phyloP scores from a whole-genome alignment of 1,140 invertebrate genomes.

The Archivesica marissinica region DNA sequence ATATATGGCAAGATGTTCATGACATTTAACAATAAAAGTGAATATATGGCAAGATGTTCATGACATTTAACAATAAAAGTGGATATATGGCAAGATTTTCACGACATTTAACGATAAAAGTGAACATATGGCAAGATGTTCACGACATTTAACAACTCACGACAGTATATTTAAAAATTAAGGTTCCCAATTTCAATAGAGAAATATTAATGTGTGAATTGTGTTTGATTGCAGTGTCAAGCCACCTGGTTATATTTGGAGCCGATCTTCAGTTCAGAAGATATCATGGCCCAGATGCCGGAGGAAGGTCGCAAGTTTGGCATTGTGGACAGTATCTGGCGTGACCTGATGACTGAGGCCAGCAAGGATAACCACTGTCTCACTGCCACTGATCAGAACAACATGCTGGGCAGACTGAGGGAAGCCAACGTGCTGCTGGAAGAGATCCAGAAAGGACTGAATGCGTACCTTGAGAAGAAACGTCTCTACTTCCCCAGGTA shows the following conservation, averaged over 20 bases:
- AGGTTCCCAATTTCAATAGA: no score
- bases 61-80: no score
- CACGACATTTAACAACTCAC: no score
- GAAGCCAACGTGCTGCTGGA: slow-evolving; percentile 84
- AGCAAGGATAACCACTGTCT: slow-evolving; percentile 88
- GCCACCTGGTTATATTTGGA: slow-evolving; percentile 86
- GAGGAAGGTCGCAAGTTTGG: slow-evolving; percentile 85
- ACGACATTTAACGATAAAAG: no score
- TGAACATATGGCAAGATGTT: no score
- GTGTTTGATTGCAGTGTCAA: slow-evolving; percentile 85
- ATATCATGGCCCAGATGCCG: slow-evolving; percentile 85
- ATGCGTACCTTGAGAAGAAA: slow-evolving; percentile 85
- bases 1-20: no score
- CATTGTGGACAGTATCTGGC: slow-evolving; percentile 84
- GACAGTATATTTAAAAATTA: no score
- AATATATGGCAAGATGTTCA: no score
- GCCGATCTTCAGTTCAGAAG: slow-evolving; percentile 85
- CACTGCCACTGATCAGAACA: slow-evolving; percentile 91
- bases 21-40: no score
- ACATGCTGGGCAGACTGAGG: slow-evolving; percentile 88
- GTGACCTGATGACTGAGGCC: slow-evolving; percentile 83
- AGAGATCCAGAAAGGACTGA: slow-evolving; percentile 84
- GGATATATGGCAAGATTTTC: no score
- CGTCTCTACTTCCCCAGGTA: slow-evolving; percentile 84
- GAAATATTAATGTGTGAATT: no score